A percentile compares a stretch with the other conserved stretches of the same genome.
phyloP scores from a whole-genome alignment of 2,113 vertebrate genomes.

The Columba livia region DNA sequence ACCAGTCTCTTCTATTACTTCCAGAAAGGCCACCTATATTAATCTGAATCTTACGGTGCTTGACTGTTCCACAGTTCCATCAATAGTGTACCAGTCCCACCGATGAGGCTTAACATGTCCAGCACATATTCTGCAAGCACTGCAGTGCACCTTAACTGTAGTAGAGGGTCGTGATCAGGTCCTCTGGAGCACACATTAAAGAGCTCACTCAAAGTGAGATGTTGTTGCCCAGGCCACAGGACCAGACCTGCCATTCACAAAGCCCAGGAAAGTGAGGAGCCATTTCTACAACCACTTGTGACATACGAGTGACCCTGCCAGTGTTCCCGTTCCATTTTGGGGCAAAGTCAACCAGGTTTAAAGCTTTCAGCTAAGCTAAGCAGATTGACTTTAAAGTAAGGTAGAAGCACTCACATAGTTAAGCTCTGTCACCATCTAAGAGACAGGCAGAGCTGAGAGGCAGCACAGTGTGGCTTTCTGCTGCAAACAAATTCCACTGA shows the following conservation, averaged over 20 bases:
- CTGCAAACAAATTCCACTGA: background rate
- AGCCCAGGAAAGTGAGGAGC: background rate
- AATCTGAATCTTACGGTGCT: background rate
- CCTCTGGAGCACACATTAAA: background rate
- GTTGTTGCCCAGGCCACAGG: background rate
- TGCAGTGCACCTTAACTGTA: background rate
- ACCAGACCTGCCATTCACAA: background rate
- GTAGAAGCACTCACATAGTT: background rate
- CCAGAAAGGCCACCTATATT: background rate
- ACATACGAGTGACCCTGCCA: background rate
- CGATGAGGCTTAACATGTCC: background rate
- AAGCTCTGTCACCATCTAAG: background rate
- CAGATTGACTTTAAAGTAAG: background rate
- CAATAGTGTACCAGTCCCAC: fast-evolving
- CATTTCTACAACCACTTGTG: background rate
- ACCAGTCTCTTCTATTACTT: background rate
- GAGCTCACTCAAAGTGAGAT: background rate
- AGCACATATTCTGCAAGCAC: background rate
- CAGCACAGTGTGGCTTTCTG: background rate
- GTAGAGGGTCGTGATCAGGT: fast-evolving
- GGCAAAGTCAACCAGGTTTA: background rate
- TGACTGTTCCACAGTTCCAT: background rate
- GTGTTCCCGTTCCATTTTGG: background rate
- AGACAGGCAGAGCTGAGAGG: background rate
- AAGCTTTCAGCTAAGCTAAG: background rate